phyloP scores from a whole-genome alignment of 2,888 invertebrate genomes.

The Apamea anceps region DNA sequence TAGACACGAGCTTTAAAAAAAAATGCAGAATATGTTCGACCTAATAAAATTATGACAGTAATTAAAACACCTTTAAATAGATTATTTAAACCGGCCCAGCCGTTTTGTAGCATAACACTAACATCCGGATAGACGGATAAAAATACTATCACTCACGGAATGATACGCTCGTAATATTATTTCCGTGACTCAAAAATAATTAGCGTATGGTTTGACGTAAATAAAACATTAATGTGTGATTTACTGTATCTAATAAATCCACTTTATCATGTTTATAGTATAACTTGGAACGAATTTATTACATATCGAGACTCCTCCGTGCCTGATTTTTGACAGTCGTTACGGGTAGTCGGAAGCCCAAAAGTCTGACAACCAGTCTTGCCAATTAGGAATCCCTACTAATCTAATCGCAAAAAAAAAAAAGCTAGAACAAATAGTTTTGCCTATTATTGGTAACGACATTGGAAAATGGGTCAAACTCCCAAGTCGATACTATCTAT shows the following conservation, averaged over 20 bases:
- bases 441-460: background rate
- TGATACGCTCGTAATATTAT: slow-evolving; percentile 5
- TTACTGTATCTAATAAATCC: slow-evolving; percentile 15
- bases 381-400: background rate
- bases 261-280: slow-evolving; percentile 22
- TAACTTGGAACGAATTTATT: background rate
- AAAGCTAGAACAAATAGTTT: background rate
- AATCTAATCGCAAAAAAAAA: background rate
- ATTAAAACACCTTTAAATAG: background rate
- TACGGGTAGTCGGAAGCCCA: no score
- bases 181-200: background rate
- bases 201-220: slow-evolving; percentile 11
- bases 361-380: background rate
- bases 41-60: background rate
- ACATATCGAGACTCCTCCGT: background rate
- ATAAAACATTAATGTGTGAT: slow-evolving; percentile 15
- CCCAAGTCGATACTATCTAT: background rate
- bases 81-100: slow-evolving; percentile 3
- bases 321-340: no score
- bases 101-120: slow-evolving; percentile 24
- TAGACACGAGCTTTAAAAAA: background rate
- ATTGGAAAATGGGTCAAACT: slow-evolving; percentile 27
- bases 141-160: slow-evolving; percentile 28
- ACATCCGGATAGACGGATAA: slow-evolving; percentile 29
- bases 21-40: background rate